Percentiles rank a stretch among this genome's conserved stretches.
These are phyloP conservation scores for Lontra canadensis DNA, from an alignment of 2,113 vertebrate genomes.

Conservation along the genomic window DNA sequence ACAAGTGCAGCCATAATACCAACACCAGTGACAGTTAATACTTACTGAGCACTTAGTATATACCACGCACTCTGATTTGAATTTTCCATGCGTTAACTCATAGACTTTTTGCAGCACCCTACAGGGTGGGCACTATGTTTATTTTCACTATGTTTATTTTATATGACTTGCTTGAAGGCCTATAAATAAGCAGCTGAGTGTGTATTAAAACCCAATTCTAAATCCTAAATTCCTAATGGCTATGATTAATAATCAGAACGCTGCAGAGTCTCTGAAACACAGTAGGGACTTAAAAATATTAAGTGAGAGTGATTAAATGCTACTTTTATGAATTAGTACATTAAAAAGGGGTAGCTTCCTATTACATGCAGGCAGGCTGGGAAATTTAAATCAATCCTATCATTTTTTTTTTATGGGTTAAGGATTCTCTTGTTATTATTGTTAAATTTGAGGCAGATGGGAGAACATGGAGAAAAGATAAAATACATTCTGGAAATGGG, in stretches of 20 bases:
- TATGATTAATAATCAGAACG: background rate
- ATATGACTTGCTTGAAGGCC: background rate
- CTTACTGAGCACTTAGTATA: background rate
- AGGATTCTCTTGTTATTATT: conserved; percentile 6
- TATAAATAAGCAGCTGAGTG: background rate
- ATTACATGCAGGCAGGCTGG: background rate
- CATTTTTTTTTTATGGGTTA: background rate
- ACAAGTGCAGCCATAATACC: background rate
- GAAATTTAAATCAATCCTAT: background rate
- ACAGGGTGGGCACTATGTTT: background rate
- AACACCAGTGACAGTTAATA: background rate
- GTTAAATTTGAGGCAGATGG: background rate
- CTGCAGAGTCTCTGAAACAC: conserved; percentile 5
- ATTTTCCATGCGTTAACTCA: background rate
- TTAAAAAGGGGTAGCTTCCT: conserved; percentile 14
- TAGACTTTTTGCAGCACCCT: background rate
- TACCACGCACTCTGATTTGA: background rate
- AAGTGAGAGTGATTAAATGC: conserved; percentile 11
- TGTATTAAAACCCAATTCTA: conserved; percentile 14
- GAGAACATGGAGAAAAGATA: background rate
- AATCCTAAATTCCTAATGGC: background rate
- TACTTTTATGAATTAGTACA: background rate
- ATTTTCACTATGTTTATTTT: conserved; percentile 22
- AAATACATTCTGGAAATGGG: background rate
- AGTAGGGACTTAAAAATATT: background rate